Base-by-base conservation (phyloP, 2,797 vertebrate species). In the Emydoidea blandingii region DNA sequence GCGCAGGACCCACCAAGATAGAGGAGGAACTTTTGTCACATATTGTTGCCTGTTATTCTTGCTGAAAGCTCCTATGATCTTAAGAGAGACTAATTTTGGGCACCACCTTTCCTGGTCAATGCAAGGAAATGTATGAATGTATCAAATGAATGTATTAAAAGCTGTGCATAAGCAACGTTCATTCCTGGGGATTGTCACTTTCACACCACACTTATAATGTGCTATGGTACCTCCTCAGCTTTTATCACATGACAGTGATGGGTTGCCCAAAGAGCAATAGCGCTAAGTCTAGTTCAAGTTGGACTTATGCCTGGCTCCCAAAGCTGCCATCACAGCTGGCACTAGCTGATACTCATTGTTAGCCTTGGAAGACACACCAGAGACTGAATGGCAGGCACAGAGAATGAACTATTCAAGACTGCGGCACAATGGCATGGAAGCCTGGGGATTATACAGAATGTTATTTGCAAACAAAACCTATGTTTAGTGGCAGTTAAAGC, bases 131-230 rank as follows among this genome's bases (percentile, higher is more conserved):
- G 57, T 59, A 96, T 34, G 86, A 96, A 96, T 88, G 76, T 74
- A 83, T 53, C 80, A 90, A 94, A 96, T 34, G 85, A 96, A 96
- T 86, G 74, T 78, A 81, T 53, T 87, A 88, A 92, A 92, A 95
- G 84, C 37, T 91, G 82, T 87, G 80, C 57, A 53, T 18, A 37
- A 96, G 90, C 86, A 86, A 88, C 37, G 87, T 80, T 85, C 92
- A 91, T 41, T 92, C 93, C 80, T 74, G 41, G 56, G 0, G 91
- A 57, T 91, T 89, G 90, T 86, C 44, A 86, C 87, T 91, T 82
- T 86, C 15, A 27, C 37, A 57, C 2, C 34, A 19, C 27, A 21
- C 68, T 86, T 54, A 85, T 84, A 72, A 88, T 83, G 80, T 89
- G 84, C 52, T 65, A 18, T 83, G 57, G 86, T 47, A 94, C 80